Base-by-base conservation (phyloP, 2,113 vertebrate genomes). In the Tenrec ecaudatus region DNA sequence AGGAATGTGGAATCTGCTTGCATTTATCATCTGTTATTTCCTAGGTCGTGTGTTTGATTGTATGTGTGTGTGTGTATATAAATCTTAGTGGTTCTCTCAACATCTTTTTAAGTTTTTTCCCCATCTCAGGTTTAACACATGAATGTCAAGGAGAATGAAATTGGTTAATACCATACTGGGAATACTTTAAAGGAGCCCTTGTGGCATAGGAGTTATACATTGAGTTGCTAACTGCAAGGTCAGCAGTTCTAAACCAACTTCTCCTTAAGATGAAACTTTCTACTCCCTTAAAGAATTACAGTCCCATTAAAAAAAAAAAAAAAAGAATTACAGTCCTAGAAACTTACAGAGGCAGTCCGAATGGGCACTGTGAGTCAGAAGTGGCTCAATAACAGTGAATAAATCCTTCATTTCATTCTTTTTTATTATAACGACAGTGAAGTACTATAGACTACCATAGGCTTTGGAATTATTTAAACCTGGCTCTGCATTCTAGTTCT, bases 111-210 rank as follows among this genome's bases (percentile, higher is more conserved):
- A 36, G 3, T 90, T 43, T 86, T 96, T 93, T 95, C 14, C 47
- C 14, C 79, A 73, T 83, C 20, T 94, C 20, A 84, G 47, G 53
- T 25, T 82, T 90, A 88, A 69, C 22, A 93, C 71, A 1, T 75
- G 86, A 31, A 86, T 7, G 38, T 64, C 16, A 93, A 88, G 88
- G 53, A 86, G 43, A 90, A 92, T 27, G 69, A 88, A 91, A 53
- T 57, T 82, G 60, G 4, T 62, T 19, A 81, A 85, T 88, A 47
- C 4, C 38, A 64, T 78, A 62, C n/a, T 78, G 2, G 68, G 23
- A 94, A 58, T 12, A 82, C 15, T 53, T 53, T 53, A 53, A 53
- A 53, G 47, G 47, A 53, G 47, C 47, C 47, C 47, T 53, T 53
- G 47, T 53, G 47, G 47, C 47, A 53, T 53, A 53, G 47, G 6